These are phyloP conservation scores for Megamerina dolium DNA, from an alignment of 2,888 invertebrate genomes.

Conservation along the genomic window DNA sequence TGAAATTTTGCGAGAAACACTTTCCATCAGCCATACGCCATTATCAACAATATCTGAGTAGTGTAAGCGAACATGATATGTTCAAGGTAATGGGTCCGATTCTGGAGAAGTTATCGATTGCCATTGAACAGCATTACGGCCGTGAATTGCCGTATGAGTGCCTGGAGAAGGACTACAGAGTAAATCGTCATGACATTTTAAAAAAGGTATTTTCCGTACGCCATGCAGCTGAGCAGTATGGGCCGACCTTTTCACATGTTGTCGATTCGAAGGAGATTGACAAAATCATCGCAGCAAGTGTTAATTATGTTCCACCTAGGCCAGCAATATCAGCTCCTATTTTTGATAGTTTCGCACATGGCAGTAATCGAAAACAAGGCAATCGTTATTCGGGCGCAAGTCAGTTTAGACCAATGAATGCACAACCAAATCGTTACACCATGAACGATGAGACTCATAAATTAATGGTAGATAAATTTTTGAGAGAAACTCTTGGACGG, in stretches of 20 bases:
- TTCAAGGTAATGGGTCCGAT: constrained; percentile 47
- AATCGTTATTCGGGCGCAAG: too few species aligned
- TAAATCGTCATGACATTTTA: constrained; percentile 56
- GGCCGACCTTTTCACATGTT: constrained; percentile 54
- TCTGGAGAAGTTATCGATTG: constrained; percentile 57
- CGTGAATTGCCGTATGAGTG: constrained; percentile 63
- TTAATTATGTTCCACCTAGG: constrained; percentile 14
- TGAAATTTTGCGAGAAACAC: constrained; percentile 61
- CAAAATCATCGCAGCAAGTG: constrained; percentile 31
- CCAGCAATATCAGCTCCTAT: neutral
- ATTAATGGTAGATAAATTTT: constrained; percentile 41
- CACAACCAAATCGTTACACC: neutral
- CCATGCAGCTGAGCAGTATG: constrained; percentile 60
- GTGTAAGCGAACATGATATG: constrained; percentile 44
- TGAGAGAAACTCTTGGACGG: constrained; percentile 25
- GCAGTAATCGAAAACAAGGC: neutral
- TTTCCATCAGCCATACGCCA: constrained; percentile 57
- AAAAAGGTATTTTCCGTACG: constrained; percentile 62
- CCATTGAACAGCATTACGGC: constrained; percentile 70
- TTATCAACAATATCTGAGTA: constrained; percentile 56
- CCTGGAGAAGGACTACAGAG: constrained; percentile 61
- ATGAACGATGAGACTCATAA: constrained; percentile 36
- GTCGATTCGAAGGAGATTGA: constrained; percentile 48
- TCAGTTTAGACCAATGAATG: neutral
- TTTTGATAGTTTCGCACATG: too few species aligned